Conservation (phyloP, 2,888 invertebrate species). For the Tiphia femorata region DNA sequence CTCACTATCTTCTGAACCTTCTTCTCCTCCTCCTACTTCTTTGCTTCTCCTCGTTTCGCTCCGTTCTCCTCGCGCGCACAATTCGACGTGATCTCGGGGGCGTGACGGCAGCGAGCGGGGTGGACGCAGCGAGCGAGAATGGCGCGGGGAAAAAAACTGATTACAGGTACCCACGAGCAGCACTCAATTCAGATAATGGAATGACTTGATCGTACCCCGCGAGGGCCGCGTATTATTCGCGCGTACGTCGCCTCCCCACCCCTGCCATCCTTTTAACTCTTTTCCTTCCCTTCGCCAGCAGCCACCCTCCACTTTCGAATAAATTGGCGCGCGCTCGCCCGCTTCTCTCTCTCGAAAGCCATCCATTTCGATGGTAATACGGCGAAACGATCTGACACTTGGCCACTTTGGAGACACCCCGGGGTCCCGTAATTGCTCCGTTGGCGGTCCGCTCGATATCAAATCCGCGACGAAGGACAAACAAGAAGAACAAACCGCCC, state of each 20-base stretch:
- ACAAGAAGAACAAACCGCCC: too few species aligned
- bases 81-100: constrained; percentile 45
- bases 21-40: not conserved
- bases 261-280: not conserved
- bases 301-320: not conserved
- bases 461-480: too few species aligned
- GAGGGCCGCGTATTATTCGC: too few species aligned
- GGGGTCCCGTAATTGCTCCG: too few species aligned
- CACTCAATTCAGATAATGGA: constrained; percentile 67
- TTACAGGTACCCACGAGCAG: constrained; percentile 58
- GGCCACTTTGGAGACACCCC: too few species aligned
- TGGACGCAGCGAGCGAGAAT: constrained; percentile 20
- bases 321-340: too few species aligned
- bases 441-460: too few species aligned
- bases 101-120: constrained; percentile 37
- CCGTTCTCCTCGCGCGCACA: not conserved
- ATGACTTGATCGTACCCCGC: constrained; percentile 64
- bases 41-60: not conserved
- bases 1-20: not conserved
- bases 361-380: too few species aligned
- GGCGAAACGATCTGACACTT: too few species aligned
- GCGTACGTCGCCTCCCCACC: not conserved
- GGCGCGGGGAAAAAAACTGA: constrained; percentile 38
- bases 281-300: not conserved
- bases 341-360: too few species aligned